Evolutionary conservation across 2,888 invertebrate genomes (phyloP).

Genomic region (Sesia bembeciformis): DNA sequence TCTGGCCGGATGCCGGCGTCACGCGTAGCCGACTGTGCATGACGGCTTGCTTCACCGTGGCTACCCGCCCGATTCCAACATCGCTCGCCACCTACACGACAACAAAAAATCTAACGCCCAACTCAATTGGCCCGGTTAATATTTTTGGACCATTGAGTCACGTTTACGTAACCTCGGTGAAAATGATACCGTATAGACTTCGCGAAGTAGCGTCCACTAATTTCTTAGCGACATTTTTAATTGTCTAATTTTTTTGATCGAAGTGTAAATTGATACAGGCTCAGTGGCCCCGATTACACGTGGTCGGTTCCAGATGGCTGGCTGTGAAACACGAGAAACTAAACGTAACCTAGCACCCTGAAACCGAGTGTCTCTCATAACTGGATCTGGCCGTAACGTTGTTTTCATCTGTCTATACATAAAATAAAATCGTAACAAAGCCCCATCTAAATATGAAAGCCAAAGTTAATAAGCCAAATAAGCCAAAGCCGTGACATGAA

Average conservation of each 20-base stretch:
- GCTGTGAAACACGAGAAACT: conserved; percentile 35
- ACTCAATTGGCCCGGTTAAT: conserved; percentile 4
- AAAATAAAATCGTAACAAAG: too few species aligned
- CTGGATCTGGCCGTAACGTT: too few species aligned
- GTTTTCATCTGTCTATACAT: too few species aligned
- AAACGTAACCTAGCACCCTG: conserved; percentile 29
- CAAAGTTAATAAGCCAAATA: too few species aligned
- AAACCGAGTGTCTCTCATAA: conserved; percentile 13
- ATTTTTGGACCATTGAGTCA: conserved; percentile 10
- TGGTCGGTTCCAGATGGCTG: conserved; percentile 40
- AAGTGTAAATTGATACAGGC: conserved; percentile 8
- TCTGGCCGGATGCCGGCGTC: conserved; percentile 53
- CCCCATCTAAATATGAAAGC: too few species aligned
- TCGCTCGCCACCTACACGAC: conserved; percentile 11
- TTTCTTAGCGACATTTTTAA: conserved; percentile 8
- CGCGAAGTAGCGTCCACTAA: conserved; percentile 1
- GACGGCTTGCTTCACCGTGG: conserved; percentile 54
- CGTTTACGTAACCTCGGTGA: conserved; percentile 22
- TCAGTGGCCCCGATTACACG: conserved; percentile 47
- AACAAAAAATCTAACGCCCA: conserved; percentile 1
- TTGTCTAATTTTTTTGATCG: conserved; percentile 2
- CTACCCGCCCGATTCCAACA: conserved; percentile 22
- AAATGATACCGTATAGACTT: conserved; percentile 17
- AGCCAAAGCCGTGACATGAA: too few species aligned
- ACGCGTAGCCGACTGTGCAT: conserved; percentile 54